These are phyloP conservation scores for Anolis apletophallus DNA, from an alignment of 2,797 vertebrate species.

Conservation along the genomic window DNA sequence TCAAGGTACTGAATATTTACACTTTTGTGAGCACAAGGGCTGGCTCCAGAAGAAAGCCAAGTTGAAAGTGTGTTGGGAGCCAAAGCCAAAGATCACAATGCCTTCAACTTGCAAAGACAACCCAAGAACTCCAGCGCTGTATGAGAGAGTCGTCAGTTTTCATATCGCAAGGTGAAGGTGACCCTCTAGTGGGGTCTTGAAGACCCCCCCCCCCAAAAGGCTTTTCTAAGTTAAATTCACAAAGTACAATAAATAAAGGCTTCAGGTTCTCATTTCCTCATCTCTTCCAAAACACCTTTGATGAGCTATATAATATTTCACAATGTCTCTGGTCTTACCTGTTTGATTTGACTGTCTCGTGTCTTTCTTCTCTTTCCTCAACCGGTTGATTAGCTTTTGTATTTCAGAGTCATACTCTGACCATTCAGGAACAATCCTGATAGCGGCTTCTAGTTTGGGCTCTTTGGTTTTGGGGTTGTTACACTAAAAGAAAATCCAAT, in stretches of 20 bases:
- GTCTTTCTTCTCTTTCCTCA: conserved; percentile 75
- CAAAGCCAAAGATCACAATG: background rate
- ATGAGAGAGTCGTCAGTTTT: background rate
- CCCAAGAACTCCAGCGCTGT: background rate
- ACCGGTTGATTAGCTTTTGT: conserved; percentile 80
- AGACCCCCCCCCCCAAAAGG: background rate
- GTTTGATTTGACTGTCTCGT: conserved; percentile 27
- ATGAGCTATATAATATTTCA: background rate
- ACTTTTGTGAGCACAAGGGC: no score
- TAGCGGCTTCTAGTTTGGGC: conserved; percentile 92
- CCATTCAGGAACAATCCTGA: conserved; percentile 94
- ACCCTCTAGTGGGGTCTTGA: background rate
- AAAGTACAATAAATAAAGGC: background rate
- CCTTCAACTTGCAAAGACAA: background rate
- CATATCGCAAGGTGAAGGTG: no score
- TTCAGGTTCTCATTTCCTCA: background rate
- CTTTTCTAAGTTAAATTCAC: background rate
- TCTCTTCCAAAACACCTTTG: background rate
- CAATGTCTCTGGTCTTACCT: conserved; percentile 61
- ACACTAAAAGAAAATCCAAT: conserved; percentile 81
- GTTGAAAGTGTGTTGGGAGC: background rate
- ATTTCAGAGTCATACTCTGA: conserved; percentile 90
- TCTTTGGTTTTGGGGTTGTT: conserved; percentile 99
- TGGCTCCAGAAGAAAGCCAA: background rate
- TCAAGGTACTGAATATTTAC: background rate